Evolutionary conservation across 2,888 invertebrate species (phyloP), one percentile per base, ranked within the genome.

Genomic region (Idaea straminata): DNA sequence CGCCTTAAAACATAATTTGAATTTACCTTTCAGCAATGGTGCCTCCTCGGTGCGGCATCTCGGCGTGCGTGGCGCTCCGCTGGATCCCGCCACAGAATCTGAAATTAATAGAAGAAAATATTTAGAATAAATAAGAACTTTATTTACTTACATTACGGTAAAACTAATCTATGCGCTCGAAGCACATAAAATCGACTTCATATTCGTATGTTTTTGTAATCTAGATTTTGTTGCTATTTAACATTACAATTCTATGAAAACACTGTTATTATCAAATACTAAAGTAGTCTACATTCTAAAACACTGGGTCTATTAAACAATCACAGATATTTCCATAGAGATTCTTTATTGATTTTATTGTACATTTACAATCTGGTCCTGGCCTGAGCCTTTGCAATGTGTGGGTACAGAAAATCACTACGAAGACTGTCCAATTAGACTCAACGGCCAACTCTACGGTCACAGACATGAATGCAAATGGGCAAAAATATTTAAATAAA

Each of bases 331-430:
- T 25, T 25, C 2, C 25, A 25, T 25, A 25, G 25, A 3, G 25
- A 25, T 25, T 25, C 25, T 1, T 25, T 25, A 25, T 25, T 25
- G 25, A 25, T 25, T 25, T 25, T 25, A 25, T 25, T 25, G 25
- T 25, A 25, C 3, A 25, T 3, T 25, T 25, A 25, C 2, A 25
- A 96, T 99, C 75, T 97, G 98, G 96, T 97, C 97, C 0, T 99
- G 98, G 98, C 97, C 98, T 0, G 98, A 99, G 84, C 98, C 98
- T 0, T 87, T 98, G 61, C 98, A 96, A 86, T 97, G 97, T 76
- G 94, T 94, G 35, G 97, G 97, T 0, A 95, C 95, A 63, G 98
- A 98, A 86, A 92, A 93, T 16, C 94, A 93, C 63, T 95, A 97
- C 75, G 96, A 97, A 81, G 95, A 97, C n/a, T 97, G 97, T 79